A percentile compares a stretch with the other conserved stretches of the same genome.
phyloP scores from a whole-genome alignment of 2,888 invertebrate species.

The Ichneumoninae sp. region DNA sequence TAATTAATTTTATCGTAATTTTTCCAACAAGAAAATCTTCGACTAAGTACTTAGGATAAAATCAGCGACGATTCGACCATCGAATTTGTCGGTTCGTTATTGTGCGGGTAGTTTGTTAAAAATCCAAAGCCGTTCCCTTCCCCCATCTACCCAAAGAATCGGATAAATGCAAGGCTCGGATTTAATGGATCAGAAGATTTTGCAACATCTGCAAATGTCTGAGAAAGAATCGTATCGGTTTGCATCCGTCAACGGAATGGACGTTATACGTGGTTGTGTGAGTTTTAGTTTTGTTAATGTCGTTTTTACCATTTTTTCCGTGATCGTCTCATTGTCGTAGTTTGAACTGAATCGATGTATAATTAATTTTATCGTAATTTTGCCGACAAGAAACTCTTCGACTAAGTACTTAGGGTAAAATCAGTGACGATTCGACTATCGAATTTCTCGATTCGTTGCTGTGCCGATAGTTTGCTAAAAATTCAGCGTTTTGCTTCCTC shows the following conservation, averaged over 20 bases:
- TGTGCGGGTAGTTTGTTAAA: too few relatives aligned
- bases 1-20: too few relatives aligned
- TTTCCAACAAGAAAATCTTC: too few relatives aligned
- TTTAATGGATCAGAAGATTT: neutral
- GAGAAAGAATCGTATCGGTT: constrained; percentile 29
- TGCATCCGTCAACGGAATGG: constrained; percentile 72
- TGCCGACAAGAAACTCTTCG: constrained; percentile 8
- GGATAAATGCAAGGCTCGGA: too few relatives aligned
- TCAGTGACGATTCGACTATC: constrained; percentile 7
- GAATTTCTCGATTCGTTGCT: neutral
- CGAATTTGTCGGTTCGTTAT: too few relatives aligned
- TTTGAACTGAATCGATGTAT: neutral
- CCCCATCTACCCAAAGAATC: too few relatives aligned
- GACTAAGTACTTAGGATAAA: too few relatives aligned
- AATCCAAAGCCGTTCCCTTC: too few relatives aligned
- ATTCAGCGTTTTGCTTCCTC: too few relatives aligned
- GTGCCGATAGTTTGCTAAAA: neutral
- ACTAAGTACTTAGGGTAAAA: neutral
- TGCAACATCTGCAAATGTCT: constrained; percentile 28
- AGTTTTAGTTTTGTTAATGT: constrained; percentile 68
- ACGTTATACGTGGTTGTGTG: constrained; percentile 80
- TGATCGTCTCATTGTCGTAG: neutral
- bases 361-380: neutral
- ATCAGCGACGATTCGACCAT: too few relatives aligned
- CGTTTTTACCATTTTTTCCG: constrained; percentile 1